A percentile compares a stretch with the other conserved stretches of the same genome.
These are phyloP conservation scores for Manis crassicaudata DNA, from an alignment of 2,797 vertebrate species.

Conservation along the genomic window DNA sequence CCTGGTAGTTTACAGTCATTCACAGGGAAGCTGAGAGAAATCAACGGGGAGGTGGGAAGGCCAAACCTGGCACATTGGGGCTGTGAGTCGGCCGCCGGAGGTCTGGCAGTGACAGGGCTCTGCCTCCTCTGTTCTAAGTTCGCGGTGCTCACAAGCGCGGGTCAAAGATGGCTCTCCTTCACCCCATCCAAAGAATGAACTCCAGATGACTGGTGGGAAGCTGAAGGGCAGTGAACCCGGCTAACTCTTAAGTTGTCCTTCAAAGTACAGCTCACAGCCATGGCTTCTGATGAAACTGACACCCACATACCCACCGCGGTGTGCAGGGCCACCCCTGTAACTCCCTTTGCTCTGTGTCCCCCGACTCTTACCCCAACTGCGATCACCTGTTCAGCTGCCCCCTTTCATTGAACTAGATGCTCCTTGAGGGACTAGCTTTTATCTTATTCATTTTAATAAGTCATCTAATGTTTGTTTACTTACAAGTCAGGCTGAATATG, in stretches of 20 bases:
- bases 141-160: not conserved
- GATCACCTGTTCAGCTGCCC: not conserved
- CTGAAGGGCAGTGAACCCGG: not conserved
- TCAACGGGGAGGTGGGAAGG: rapidly evolving
- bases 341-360: not conserved
- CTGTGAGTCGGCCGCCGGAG: no score
- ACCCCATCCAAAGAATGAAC: not conserved
- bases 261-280: not conserved
- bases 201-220: not conserved
- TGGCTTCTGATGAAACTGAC: not conserved
- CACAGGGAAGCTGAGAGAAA: not conserved
- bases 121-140: not conserved
- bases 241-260: not conserved
- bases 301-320: not conserved
- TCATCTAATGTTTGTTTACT: not conserved
- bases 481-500: not conserved
- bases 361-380: not conserved
- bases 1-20: not conserved
- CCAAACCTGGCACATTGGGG: rapidly evolving
- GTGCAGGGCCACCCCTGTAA: not conserved
- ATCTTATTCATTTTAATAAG: not conserved
- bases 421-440: not conserved
- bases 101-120: not conserved
- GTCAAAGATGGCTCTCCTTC: not conserved
- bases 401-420: not conserved